Evolutionary conservation across 37 sponge, comb jelly and placozoan species (phyloP).

Genomic region (Chondrosia reniformis): DNA sequence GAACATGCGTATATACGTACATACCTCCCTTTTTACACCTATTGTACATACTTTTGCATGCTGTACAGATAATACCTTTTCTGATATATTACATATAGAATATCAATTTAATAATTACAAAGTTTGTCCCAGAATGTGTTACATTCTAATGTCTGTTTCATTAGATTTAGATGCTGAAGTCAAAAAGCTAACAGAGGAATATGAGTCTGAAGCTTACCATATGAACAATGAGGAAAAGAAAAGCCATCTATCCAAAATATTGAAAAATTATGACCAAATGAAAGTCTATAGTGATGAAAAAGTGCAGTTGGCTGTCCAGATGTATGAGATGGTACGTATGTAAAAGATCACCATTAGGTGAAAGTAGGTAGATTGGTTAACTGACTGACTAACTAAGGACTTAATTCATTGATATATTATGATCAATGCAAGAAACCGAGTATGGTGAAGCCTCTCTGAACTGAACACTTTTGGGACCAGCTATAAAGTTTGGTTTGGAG

Average conservation of each 20-base stretch:
- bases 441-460: too few relatives aligned
- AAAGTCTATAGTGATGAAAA: constrained; percentile 86
- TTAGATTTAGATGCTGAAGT: constrained; percentile 53
- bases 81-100: neutral
- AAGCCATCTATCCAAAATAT: constrained; percentile 48
- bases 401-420: too few relatives aligned
- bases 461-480: too few relatives aligned
- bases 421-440: too few relatives aligned
- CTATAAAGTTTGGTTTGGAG: too few relatives aligned
- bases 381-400: too few relatives aligned
- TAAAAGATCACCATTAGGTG: neutral
- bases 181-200: constrained; percentile 26
- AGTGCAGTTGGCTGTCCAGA: constrained; percentile 90
- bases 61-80: neutral
- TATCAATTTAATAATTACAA: neutral
- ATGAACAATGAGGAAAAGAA: constrained; percentile 37
- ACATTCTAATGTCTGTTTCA: neutral
- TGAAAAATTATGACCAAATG: constrained; percentile 74
- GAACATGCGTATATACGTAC: too few relatives aligned
- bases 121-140: neutral
- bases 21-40: too few relatives aligned
- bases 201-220: constrained; percentile 20
- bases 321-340: constrained; percentile 85
- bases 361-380: neutral
- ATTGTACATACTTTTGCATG: too few relatives aligned